phyloP scores from a whole-genome alignment of 1,140 invertebrate species.

The Homalodisca vitripennis region DNA sequence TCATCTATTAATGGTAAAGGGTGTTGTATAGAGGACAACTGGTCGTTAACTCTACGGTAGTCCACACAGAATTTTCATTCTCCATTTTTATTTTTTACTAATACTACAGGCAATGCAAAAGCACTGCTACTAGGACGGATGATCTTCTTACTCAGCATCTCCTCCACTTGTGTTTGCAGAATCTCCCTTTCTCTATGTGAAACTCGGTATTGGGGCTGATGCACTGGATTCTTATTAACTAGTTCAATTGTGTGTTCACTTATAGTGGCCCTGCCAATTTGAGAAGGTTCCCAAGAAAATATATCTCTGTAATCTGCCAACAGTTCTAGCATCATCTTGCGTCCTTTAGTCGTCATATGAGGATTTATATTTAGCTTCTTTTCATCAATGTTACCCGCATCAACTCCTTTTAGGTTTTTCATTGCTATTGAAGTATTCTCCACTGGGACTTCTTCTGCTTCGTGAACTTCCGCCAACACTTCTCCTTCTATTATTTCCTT shows the following conservation, averaged over 20 bases:
- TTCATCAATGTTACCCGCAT: background rate
- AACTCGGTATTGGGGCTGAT: conserved; percentile 13
- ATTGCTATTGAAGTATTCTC: background rate
- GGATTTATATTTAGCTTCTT: background rate
- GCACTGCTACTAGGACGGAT: conserved; percentile 48
- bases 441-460: background rate
- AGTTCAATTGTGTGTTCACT: background rate
- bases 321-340: background rate
- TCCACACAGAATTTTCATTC: conserved; percentile 51
- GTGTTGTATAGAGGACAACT: too few species aligned
- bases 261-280: too few species aligned
- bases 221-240: background rate
- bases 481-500: background rate
- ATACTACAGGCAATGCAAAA: conserved; percentile 51
- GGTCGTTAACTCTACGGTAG: conserved; percentile 50
- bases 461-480: background rate
- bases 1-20: conserved; percentile 34
- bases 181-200: conserved; percentile 1
- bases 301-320: too few species aligned
- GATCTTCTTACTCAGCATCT: conserved; percentile 44
- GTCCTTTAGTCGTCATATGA: background rate
- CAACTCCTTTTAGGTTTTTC: background rate
- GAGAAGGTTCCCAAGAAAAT: background rate
- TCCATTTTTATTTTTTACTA: conserved; percentile 55
- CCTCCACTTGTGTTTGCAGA: conserved; percentile 35